These are phyloP conservation scores for Otus scops DNA, from an alignment of 2,797 vertebrate species.

Conservation along the genomic window DNA sequence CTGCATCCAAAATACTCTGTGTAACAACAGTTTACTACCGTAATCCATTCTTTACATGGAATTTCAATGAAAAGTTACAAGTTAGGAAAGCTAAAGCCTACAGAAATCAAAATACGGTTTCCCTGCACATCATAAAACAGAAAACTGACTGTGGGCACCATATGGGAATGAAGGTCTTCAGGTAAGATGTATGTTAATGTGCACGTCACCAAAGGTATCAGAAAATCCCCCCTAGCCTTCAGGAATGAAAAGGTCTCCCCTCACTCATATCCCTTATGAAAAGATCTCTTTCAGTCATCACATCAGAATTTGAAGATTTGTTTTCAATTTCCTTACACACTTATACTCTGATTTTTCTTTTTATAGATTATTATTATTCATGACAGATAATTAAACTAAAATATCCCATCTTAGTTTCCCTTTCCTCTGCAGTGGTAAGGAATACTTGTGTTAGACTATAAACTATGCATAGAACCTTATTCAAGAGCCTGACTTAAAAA, in stretches of 20 bases:
- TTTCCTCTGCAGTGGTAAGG: background rate
- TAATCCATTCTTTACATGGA: background rate
- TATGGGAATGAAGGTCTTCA: background rate
- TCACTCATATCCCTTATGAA: background rate
- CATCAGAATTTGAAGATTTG: background rate
- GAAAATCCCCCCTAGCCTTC: background rate
- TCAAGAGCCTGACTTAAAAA: background rate
- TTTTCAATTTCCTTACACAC: background rate
- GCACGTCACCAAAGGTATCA: background rate
- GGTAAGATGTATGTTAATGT: background rate
- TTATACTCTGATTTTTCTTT: background rate
- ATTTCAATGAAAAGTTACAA: background rate
- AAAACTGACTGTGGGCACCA: background rate
- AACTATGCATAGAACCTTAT: fast-evolving
- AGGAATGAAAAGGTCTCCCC: background rate
- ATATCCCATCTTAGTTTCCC: background rate
- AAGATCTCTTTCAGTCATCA: background rate
- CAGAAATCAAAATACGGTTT: background rate
- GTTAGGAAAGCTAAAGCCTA: background rate
- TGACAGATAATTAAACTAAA: background rate
- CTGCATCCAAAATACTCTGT: background rate
- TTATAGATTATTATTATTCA: background rate
- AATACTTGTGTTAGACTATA: background rate
- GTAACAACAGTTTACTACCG: background rate
- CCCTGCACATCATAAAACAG: background rate